Percentiles rank a stretch among this genome's conserved stretches.
Evolutionary conservation across 2,888 invertebrate species (phyloP).

Genomic region (Caenorhabditis doughertyi): DNA sequence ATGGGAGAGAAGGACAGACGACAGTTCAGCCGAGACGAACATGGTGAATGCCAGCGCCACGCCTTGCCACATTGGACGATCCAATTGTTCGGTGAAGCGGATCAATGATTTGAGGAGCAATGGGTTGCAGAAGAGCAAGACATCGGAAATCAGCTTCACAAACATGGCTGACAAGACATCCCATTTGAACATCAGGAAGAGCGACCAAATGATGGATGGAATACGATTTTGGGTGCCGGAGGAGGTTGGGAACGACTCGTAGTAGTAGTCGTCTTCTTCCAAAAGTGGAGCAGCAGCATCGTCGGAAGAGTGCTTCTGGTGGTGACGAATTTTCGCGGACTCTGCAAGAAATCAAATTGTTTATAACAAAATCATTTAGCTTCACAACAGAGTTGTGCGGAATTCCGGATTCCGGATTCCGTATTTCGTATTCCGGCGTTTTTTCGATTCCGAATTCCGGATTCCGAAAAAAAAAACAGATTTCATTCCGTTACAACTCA

Average conservation of each 20-base stretch:
- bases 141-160: conserved; percentile 77
- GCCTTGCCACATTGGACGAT: conserved; percentile 80
- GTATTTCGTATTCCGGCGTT: not conserved
- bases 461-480: too few species aligned
- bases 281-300: conserved; percentile 66
- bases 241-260: conserved; percentile 61
- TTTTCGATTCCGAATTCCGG: not conserved
- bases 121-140: conserved; percentile 80
- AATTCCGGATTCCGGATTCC: not conserved
- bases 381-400: conserved; percentile 11
- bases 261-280: conserved; percentile 66
- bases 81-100: conserved; percentile 77
- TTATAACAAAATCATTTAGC: too few species aligned
- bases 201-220: conserved; percentile 71
- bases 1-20: conserved; percentile 79
- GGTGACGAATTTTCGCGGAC: too few species aligned
- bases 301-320: not conserved
- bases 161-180: conserved; percentile 79
- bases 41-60: conserved; percentile 77
- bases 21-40: conserved; percentile 78
- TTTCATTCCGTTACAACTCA: too few species aligned
- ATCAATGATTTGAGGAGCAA: conserved; percentile 79
- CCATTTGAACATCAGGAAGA: conserved; percentile 78
- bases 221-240: too few species aligned
- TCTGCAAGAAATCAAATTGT: not conserved